Evolutionary conservation across 2,113 vertebrate genomes (phyloP).

Genomic region (Phrynosoma platyrhinos): DNA sequence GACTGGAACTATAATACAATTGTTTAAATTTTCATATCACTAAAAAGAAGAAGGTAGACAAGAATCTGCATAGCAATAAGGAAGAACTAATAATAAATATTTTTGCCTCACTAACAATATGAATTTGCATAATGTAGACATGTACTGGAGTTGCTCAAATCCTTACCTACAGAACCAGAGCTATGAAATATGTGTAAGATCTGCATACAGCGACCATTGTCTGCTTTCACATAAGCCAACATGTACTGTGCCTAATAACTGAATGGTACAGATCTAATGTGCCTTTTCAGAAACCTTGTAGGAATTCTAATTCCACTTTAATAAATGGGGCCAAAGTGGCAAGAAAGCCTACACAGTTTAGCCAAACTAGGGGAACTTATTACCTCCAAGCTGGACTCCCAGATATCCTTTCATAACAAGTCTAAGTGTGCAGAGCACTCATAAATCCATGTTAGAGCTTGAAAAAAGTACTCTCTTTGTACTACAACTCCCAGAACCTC

Average conservation of each 20-base stretch:
- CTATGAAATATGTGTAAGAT: background rate
- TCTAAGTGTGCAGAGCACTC: background rate
- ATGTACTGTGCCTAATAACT: background rate
- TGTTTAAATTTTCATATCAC: constrained; percentile 54
- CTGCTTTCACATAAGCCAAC: background rate
- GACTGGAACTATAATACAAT: background rate
- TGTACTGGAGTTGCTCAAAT: background rate
- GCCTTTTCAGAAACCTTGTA: background rate
- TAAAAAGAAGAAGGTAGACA: background rate
- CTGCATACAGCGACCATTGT: background rate
- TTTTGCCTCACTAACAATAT: constrained; percentile 26
- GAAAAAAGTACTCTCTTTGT: too few species aligned
- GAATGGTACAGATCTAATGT: background rate
- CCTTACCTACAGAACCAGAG: constrained; percentile 33
- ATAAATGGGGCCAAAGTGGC: background rate
- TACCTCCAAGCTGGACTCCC: background rate
- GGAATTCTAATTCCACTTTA: background rate
- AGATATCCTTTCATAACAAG: background rate
- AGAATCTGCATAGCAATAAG: constrained; percentile 49
- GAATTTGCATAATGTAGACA: constrained; percentile 37
- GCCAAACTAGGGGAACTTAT: background rate
- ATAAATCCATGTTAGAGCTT: background rate
- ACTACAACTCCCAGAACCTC: background rate
- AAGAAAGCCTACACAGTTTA: background rate
- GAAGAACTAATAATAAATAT: constrained; percentile 34